phyloP scores from a whole-genome alignment of 2,113 vertebrate genomes.

The Cacatua alba region DNA sequence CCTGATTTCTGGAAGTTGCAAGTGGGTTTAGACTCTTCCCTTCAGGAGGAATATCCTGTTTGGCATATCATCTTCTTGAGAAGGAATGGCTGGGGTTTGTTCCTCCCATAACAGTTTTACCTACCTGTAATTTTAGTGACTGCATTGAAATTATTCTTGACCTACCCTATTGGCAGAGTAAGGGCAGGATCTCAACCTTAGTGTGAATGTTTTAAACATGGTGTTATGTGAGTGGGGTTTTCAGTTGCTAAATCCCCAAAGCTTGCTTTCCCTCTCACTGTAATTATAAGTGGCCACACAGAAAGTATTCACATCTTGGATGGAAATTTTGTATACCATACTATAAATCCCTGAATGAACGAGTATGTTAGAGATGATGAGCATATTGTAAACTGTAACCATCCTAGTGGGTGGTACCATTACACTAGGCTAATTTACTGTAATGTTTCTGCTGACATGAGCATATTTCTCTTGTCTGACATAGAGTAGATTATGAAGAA shows the following conservation, averaged over 20 bases:
- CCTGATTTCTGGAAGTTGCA: not conserved
- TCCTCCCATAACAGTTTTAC: not conserved
- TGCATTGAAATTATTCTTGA: not conserved
- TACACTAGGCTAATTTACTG: not conserved
- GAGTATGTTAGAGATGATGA: not conserved
- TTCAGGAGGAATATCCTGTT: not conserved
- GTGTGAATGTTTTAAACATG: not conserved
- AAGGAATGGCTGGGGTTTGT: not conserved
- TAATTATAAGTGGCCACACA: not conserved
- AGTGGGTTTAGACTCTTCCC: not conserved
- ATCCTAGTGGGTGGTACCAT: slow-evolving; percentile 3
- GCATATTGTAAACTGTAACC: slow-evolving; percentile 3
- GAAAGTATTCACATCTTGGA: not conserved
- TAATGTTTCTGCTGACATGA: not conserved
- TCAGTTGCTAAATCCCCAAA: not conserved
- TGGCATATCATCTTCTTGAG: not conserved
- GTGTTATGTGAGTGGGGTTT: not conserved
- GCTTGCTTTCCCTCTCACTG: not conserved
- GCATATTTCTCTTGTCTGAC: slow-evolving; percentile 8
- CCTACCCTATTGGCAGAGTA: not conserved
- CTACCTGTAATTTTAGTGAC: not conserved
- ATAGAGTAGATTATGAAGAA: not conserved
- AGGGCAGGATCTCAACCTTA: not conserved
- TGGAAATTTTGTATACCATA: not conserved
- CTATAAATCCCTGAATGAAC: not conserved